Conservation (phyloP, 35 echinoderm and acorn worm species). For the Amphiura filiformis region DNA sequence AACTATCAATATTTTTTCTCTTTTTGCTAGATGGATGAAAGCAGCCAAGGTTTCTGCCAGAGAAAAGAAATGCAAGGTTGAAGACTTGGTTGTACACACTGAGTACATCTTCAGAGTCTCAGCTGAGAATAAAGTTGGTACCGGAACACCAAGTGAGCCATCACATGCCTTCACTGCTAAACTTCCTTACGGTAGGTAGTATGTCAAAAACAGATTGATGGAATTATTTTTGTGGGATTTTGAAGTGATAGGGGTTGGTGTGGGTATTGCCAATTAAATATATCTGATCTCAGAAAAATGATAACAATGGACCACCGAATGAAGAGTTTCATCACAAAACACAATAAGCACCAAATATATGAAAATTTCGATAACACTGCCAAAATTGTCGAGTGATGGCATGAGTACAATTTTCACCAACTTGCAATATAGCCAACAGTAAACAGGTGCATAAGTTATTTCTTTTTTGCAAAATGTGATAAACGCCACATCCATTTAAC, state of each 20-base stretch:
- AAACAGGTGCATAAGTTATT: too few species aligned
- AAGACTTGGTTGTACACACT: conserved; percentile 38
- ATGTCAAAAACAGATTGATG: too few species aligned
- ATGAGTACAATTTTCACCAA: too few species aligned
- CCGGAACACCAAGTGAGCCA: conserved; percentile 67
- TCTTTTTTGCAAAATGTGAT: too few species aligned
- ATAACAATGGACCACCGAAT: too few species aligned
- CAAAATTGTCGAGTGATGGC: too few species aligned
- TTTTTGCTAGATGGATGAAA: not conserved
- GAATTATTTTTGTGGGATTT: not conserved
- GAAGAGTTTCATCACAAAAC: too few species aligned
- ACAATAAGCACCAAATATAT: too few species aligned
- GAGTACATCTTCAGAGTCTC: conserved; percentile 62
- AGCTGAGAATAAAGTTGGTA: conserved; percentile 67
- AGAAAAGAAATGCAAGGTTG: conserved; percentile 27
- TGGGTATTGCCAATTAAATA: not conserved
- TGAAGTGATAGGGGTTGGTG: not conserved
- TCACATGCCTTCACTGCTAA: conserved; percentile 68
- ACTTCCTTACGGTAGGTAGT: conserved; percentile 84
- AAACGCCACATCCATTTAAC: too few species aligned
- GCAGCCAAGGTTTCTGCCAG: not conserved
- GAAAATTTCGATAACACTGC: too few species aligned
- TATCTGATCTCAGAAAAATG: too few species aligned
- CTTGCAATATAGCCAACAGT: too few species aligned
- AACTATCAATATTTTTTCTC: not conserved